Conservation (phyloP, 2,113 vertebrate species). For the Sceloporus undulatus region DNA sequence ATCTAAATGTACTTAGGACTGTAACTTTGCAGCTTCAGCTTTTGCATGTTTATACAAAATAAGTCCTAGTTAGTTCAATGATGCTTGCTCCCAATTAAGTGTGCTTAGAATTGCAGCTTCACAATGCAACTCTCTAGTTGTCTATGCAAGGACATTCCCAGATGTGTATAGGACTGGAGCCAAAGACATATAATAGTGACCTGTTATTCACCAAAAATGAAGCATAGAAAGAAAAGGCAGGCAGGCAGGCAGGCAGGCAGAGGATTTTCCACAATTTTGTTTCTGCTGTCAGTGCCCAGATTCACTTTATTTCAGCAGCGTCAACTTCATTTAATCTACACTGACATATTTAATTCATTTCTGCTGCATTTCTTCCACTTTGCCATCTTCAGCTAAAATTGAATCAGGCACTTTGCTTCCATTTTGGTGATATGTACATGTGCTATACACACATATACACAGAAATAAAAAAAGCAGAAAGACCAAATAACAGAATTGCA, state of each 20-base stretch:
- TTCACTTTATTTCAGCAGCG: background rate
- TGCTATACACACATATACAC: background rate
- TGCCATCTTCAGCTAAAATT: conserved; percentile 11
- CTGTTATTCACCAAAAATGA: background rate
- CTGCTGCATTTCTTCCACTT: conserved; percentile 1
- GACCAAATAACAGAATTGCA: no score
- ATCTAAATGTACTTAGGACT: no score
- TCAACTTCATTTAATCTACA: conserved; percentile 12
- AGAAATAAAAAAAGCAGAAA: background rate
- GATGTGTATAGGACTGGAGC: background rate
- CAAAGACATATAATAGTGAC: background rate
- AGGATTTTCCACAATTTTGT: background rate
- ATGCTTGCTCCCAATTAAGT: background rate
- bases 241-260: no score
- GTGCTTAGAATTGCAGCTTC: background rate
- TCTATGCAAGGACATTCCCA: background rate
- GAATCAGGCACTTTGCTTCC: background rate
- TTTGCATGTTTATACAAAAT: background rate
- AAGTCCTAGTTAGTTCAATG: background rate
- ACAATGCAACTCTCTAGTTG: background rate
- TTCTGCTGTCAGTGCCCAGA: background rate
- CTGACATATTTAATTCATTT: conserved; percentile 18
- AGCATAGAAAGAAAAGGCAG: background rate
- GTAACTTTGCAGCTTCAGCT: background rate
- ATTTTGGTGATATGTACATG: background rate